Conservation (phyloP, 2,797 vertebrate species). For the Bovichtus variegatus region DNA sequence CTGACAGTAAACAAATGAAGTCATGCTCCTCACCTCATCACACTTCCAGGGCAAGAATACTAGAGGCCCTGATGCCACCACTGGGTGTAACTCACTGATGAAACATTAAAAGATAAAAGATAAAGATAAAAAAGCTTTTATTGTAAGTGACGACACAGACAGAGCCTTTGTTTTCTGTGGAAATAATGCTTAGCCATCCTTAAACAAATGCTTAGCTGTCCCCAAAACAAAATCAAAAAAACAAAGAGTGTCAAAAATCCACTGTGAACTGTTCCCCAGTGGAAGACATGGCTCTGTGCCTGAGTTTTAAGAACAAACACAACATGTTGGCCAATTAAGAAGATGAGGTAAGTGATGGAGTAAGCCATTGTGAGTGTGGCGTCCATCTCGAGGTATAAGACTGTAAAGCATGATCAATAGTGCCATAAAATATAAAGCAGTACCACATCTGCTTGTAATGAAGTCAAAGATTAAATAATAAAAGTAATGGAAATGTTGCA, state of each 20-base stretch:
- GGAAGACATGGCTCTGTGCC: not conserved
- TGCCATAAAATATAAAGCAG: not conserved
- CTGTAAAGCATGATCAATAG: not conserved
- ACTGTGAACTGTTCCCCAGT: not conserved
- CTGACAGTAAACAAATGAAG: constrained; percentile 35
- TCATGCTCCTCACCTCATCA: constrained; percentile 35
- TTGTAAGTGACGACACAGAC: not conserved
- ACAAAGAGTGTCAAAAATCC: not conserved
- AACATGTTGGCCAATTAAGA: constrained; percentile 5
- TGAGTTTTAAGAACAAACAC: not conserved
- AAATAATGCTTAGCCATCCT: not conserved
- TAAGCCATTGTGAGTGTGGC: not conserved
- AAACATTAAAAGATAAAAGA: not conserved
- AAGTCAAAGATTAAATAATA: constrained; percentile 25
- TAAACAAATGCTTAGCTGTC: too few relatives aligned
- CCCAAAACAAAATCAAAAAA: too few relatives aligned
- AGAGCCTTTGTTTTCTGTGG: not conserved
- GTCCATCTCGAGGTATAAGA: not conserved
- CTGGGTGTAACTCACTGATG: not conserved
- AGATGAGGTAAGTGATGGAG: not conserved
- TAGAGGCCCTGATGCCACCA: constrained; percentile 8
- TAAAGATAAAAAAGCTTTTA: constrained; percentile 12
- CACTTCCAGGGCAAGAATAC: constrained; percentile 26
- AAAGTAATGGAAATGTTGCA: constrained; percentile 10
- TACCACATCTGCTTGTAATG: constrained; percentile 27